Evolutionary conservation across 2,888 invertebrate genomes (phyloP).

Genomic region (Ichneumoninae sp.): DNA sequence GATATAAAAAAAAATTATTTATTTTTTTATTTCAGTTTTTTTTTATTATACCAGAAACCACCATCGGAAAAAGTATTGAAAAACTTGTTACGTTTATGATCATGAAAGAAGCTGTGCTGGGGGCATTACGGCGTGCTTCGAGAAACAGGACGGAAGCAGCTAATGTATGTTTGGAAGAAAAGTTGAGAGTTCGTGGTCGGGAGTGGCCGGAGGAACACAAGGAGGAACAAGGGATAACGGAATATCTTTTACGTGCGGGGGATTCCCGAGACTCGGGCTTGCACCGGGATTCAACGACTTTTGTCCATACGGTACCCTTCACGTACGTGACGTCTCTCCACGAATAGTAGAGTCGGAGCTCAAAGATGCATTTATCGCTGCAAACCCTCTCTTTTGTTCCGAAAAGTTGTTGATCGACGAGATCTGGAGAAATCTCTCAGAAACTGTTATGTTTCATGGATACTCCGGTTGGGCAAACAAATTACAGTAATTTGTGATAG

Average conservation of each 20-base stretch:
- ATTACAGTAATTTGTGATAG: too few relatives aligned
- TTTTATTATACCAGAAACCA: background rate
- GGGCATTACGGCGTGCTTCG: too few relatives aligned
- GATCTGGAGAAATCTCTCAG: background rate
- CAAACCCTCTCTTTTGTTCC: background rate
- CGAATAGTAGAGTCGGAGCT: background rate
- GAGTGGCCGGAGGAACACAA: background rate
- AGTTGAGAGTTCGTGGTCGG: slow-evolving; percentile 1
- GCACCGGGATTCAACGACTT: slow-evolving; percentile 2
- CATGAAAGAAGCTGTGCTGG: slow-evolving; percentile 8
- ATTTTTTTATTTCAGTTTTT: background rate
- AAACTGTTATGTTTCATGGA: background rate
- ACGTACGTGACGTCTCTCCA: background rate
- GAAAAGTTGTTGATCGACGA: background rate
- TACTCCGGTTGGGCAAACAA: background rate
- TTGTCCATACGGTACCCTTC: background rate
- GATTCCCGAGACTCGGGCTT: background rate
- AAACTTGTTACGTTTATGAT: slow-evolving; percentile 13
- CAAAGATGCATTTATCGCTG: background rate
- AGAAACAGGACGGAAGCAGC: background rate
- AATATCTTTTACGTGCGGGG: slow-evolving; percentile 15
- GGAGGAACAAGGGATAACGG: background rate
- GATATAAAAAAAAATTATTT: too few relatives aligned
- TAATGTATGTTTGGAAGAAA: slow-evolving; percentile 19
- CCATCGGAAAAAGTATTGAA: slow-evolving; percentile 6